phyloP scores from a whole-genome alignment of 2,113 vertebrate genomes.

The Fukomys damarensis region DNA sequence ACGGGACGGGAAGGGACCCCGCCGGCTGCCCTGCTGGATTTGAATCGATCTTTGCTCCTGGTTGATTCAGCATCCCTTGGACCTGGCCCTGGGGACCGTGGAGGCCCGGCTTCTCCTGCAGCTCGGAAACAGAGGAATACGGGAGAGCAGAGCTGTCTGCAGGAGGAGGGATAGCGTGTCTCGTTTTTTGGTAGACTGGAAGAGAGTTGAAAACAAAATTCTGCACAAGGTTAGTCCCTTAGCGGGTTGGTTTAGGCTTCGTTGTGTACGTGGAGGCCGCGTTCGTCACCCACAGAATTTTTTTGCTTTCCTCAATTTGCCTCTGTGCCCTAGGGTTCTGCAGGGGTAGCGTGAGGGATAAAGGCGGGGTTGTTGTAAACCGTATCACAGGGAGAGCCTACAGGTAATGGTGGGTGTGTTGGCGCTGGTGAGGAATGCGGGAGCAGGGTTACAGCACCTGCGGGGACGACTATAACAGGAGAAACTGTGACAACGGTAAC shows the following conservation, averaged over 20 bases:
- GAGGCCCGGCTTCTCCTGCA: slow-evolving; percentile 87
- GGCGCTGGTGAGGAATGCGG: too few relatives aligned
- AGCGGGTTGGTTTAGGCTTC: slow-evolving; percentile 29
- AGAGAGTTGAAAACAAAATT: slow-evolving; percentile 44
- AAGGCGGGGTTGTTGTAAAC: slow-evolving; percentile 31
- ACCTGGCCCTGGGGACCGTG: slow-evolving; percentile 84
- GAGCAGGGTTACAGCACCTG: too few relatives aligned
- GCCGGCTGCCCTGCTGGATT: slow-evolving; percentile 83
- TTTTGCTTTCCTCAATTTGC: slow-evolving; percentile 20
- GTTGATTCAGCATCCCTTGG: slow-evolving; percentile 88
- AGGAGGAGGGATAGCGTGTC: slow-evolving; percentile 13
- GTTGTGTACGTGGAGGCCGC: background rate
- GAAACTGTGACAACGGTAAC: too few relatives aligned
- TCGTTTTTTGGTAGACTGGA: slow-evolving; percentile 47
- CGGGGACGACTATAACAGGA: too few relatives aligned
- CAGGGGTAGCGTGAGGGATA: background rate
- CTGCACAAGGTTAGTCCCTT: background rate
- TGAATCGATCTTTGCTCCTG: slow-evolving; percentile 87
- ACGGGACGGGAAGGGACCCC: slow-evolving; percentile 83
- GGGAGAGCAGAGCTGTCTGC: slow-evolving; percentile 60
- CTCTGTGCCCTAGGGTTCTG: background rate
- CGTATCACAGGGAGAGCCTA: background rate
- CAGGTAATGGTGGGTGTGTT: background rate
- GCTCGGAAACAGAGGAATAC: slow-evolving; percentile 84
- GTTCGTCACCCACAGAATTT: background rate